These are phyloP conservation scores for Drosophila rhopaloa DNA, from an alignment of 1,140 invertebrate genomes.

Conservation along the genomic window DNA sequence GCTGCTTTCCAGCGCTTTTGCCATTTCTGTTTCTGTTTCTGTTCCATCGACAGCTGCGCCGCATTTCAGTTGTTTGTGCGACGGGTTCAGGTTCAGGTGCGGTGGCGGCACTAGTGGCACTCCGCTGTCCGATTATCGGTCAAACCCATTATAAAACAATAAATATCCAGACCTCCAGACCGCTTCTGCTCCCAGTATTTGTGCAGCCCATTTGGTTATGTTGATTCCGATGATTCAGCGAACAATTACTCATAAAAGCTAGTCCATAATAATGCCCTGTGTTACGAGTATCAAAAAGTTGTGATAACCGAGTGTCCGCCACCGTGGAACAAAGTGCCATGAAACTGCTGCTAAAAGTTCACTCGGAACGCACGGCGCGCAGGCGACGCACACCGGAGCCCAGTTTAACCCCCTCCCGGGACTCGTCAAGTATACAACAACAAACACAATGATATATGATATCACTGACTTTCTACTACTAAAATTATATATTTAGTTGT, in stretches of 20 bases:
- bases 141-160: conserved; percentile 25
- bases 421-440: conserved; percentile 42
- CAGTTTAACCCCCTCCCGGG: conserved; percentile 27
- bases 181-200: conserved; percentile 3
- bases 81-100: conserved; percentile 79
- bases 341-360: conserved; percentile 81
- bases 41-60: conserved; percentile 49
- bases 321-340: conserved; percentile 42
- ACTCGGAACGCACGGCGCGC: conserved; percentile 73
- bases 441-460: neutral
- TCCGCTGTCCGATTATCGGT: conserved; percentile 41
- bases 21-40: conserved; percentile 25
- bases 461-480: neutral
- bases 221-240: conserved; percentile 26
- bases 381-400: conserved; percentile 68
- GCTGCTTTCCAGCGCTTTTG: conserved; percentile 22
- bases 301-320: conserved; percentile 41
- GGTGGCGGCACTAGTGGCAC: conserved; percentile 47
- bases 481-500: neutral
- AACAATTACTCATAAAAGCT: conserved; percentile 30
- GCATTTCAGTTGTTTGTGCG: conserved; percentile 66
- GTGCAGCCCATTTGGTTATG: conserved; percentile 12
- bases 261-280: conserved; percentile 22
- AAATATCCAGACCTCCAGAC: conserved; percentile 9
- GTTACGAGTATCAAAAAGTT: conserved; percentile 7